These are phyloP conservation scores for Rhodinocichla rosea DNA, from an alignment of 2,113 vertebrate species.

Conservation along the genomic window DNA sequence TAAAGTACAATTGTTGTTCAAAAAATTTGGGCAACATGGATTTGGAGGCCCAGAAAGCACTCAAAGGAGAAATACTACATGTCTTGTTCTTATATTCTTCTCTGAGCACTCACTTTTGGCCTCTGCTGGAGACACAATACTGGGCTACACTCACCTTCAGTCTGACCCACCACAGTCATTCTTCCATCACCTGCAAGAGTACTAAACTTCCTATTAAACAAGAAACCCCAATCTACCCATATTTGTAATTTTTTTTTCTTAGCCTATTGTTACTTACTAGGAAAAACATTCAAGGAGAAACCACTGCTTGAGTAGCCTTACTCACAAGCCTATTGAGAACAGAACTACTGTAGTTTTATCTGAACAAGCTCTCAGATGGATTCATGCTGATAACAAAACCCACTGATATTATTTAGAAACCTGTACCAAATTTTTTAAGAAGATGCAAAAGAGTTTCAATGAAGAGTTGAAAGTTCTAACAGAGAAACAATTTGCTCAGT, in stretches of 20 bases:
- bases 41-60: neutral
- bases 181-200: neutral
- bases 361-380: neutral
- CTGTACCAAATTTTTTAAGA: neutral
- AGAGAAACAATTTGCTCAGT: neutral
- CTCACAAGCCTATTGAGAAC: neutral
- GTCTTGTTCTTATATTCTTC: neutral
- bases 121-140: neutral
- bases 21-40: neutral
- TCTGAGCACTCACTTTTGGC: neutral
- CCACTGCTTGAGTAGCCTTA: neutral
- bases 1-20: neutral
- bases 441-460: neutral
- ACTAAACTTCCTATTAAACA: neutral
- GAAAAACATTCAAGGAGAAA: neutral
- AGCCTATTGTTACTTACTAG: neutral
- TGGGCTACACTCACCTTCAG: neutral
- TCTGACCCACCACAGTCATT: neutral
- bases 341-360: neutral
- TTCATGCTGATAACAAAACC: neutral
- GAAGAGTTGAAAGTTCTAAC: neutral
- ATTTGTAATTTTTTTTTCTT: neutral
- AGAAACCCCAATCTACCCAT: fast-evolving
- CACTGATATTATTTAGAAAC: neutral
- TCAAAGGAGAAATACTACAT: neutral